Percentiles rank a stretch among this genome's conserved stretches.
Conservation (phyloP, 1,140 invertebrate species). For the Luehdorfia chinensis region DNA sequence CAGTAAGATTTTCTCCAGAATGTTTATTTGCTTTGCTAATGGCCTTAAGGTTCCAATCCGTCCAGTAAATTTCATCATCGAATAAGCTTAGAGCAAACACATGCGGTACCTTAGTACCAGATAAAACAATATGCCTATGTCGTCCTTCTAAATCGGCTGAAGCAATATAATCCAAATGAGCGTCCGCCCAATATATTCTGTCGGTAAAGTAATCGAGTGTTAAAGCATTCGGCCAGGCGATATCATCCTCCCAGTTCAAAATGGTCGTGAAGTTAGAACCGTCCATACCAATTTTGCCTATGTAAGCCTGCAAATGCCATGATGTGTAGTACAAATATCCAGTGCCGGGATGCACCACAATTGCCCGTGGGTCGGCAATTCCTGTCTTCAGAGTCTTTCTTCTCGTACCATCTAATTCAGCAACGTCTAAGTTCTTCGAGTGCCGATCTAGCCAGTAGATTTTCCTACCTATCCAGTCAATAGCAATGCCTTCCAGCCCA, state of each 20-base stretch:
- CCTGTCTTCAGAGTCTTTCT: conserved; percentile 91
- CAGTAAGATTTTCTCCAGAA: conserved; percentile 86
- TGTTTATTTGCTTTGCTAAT: conserved; percentile 93
- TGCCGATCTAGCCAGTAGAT: conserved; percentile 98
- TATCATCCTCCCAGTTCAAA: conserved; percentile 94
- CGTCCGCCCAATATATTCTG: conserved; percentile 97
- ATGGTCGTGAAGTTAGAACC: conserved; percentile 94
- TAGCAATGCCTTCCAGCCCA: conserved; percentile 95
- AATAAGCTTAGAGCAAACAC: conserved; percentile 96
- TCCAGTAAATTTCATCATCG: conserved; percentile 97
- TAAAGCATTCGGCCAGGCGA: conserved; percentile 98
- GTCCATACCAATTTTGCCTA: conserved; percentile 98
- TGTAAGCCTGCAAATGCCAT: conserved; percentile 97
- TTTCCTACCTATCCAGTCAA: conserved; percentile 98
- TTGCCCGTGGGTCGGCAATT: conserved; percentile 94
- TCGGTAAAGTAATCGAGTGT: conserved; percentile 98
- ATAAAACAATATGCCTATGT: conserved; percentile 89
- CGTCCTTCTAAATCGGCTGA: conserved; percentile 94
- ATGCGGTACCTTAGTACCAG: conserved; percentile 90
- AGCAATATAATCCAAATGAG: conserved; percentile 98
- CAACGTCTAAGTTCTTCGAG: conserved; percentile 94
- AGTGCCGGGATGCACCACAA: conserved; percentile 95
- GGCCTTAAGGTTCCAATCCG: conserved; percentile 97
- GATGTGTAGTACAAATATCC: conserved; percentile 97
- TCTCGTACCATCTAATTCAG: conserved; percentile 95